phyloP scores from a whole-genome alignment of 2,113 vertebrate genomes.

The Eulemur macaco region DNA sequence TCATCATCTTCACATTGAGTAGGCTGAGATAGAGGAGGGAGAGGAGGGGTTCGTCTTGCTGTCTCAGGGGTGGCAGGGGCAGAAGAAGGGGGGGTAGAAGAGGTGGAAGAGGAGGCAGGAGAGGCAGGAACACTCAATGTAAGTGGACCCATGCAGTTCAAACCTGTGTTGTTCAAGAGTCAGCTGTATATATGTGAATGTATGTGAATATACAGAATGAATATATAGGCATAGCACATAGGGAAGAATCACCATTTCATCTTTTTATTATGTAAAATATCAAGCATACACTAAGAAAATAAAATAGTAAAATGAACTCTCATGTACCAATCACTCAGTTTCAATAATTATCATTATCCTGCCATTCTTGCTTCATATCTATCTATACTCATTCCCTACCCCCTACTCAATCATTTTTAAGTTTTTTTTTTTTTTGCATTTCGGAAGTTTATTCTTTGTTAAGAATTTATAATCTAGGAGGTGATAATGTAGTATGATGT shows the following conservation, averaged over 20 bases:
- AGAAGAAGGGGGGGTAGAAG: background rate
- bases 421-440: no score
- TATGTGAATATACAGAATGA: background rate
- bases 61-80: background rate
- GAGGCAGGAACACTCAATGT: background rate
- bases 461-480: no score
- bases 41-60: background rate
- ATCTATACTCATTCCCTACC: background rate
- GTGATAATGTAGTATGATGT: no score
- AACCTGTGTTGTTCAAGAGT: background rate
- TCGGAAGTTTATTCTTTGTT: no score
- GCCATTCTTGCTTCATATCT: background rate
- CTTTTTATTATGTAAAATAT: conserved; percentile 26
- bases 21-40: background rate
- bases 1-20: background rate
- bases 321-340: background rate
- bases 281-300: background rate
- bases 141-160: background rate
- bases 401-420: background rate
- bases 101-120: background rate
- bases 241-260: background rate
- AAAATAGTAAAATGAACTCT: background rate
- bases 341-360: background rate
- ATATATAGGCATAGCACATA: background rate
- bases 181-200: background rate